Evolutionary conservation across 1,140 invertebrate genomes (phyloP).

Genomic region (Drosophila pachea): DNA sequence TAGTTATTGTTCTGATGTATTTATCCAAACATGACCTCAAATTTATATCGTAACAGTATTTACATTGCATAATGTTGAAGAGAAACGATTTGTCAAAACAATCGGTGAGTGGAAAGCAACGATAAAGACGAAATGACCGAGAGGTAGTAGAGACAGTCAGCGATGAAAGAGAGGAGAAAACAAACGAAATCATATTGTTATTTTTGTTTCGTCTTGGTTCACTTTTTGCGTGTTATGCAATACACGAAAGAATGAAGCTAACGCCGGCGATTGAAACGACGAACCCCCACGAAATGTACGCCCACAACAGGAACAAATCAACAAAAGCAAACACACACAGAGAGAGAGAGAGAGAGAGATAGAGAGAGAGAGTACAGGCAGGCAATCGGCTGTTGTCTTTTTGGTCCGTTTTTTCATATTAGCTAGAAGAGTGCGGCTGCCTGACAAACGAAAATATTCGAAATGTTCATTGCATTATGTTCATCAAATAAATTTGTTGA

Average conservation of each 20-base stretch:
- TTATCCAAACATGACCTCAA: conserved; percentile 11
- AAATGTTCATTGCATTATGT: conserved; percentile 23
- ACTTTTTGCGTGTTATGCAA: conserved; percentile 45
- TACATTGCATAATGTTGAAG: conserved; percentile 63
- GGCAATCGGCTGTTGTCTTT: conserved; percentile 34
- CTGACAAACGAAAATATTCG: background rate
- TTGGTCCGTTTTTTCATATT: conserved; percentile 4
- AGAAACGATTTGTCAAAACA: conserved; percentile 56
- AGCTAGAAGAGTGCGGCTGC: background rate
- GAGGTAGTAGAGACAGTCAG: no score
- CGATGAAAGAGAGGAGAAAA: conserved; percentile 25
- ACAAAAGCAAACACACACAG: conserved; percentile 26
- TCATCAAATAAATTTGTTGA: conserved; percentile 3
- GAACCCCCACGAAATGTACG: conserved; percentile 11
- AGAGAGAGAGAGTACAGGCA: conserved; percentile 8
- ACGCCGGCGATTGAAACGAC: conserved; percentile 15
- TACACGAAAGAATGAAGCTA: conserved; percentile 22
- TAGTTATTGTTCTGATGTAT: conserved; percentile 9
- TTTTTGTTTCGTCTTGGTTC: conserved; percentile 22
- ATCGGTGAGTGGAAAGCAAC: conserved; percentile 33
- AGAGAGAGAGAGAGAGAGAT: no score
- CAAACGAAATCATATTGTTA: conserved; percentile 23
- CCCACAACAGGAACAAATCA: conserved; percentile 14
- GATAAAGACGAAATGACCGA: no score
- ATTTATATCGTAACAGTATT: conserved; percentile 38